Conservation (phyloP, 2,888 invertebrate genomes). For the Pilophorus perplexus region DNA sequence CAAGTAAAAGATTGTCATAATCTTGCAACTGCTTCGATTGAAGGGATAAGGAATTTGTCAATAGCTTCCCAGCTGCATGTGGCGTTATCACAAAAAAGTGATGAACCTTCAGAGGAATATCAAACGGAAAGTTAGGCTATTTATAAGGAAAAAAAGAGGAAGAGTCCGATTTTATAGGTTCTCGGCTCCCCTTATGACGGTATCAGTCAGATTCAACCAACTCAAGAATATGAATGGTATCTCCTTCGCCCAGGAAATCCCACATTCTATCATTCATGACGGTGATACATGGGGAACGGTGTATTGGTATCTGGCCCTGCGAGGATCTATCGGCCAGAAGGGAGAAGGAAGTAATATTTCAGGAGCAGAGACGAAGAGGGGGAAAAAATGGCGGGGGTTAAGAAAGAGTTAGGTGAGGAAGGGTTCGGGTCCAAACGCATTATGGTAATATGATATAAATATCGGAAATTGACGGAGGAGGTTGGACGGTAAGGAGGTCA, state of each 20-base stretch:
- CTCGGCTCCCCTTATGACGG: neutral
- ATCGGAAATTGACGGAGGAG: slow-evolving; percentile 35
- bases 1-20: too few relatives aligned
- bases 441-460: slow-evolving; percentile 37
- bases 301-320: slow-evolving; percentile 34
- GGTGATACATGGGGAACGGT: slow-evolving; percentile 36
- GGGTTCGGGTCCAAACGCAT: slow-evolving; percentile 20
- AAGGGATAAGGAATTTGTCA: too few relatives aligned
- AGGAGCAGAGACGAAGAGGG: neutral
- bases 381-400: slow-evolving; percentile 3
- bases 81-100: too few relatives aligned
- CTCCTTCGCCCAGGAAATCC: slow-evolving; percentile 14
- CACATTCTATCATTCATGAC: slow-evolving; percentile 30
- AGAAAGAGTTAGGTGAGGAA: slow-evolving; percentile 11
- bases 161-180: slow-evolving; percentile 6
- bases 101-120: too few relatives aligned
- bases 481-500: slow-evolving; percentile 13
- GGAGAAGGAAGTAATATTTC: slow-evolving; percentile 34
- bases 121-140: too few relatives aligned
- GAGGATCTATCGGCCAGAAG: slow-evolving; percentile 14
- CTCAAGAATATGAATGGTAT: slow-evolving; percentile 27
- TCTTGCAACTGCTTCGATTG: too few relatives aligned
- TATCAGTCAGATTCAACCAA: slow-evolving; percentile 22
- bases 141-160: too few relatives aligned
- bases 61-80: too few relatives aligned